Conservation (phyloP, 1,140 invertebrate species). For the Drepana arcuata region DNA sequence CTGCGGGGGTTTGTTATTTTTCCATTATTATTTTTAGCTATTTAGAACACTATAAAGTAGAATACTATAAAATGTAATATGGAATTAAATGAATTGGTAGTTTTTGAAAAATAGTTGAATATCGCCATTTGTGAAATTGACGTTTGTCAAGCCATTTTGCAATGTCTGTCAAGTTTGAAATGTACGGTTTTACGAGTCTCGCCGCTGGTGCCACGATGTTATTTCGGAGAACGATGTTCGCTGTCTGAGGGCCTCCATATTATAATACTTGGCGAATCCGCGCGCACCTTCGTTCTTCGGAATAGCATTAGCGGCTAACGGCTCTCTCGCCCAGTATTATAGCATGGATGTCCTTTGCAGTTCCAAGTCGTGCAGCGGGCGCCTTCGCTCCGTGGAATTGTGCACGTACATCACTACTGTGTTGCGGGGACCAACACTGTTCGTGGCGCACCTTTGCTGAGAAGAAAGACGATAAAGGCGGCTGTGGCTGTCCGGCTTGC, state of each 20-base stretch:
- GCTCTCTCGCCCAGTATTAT: slow-evolving; percentile 40
- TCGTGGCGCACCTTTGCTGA: slow-evolving; percentile 10
- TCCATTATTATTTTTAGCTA: no score
- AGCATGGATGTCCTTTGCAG: slow-evolving; percentile 57
- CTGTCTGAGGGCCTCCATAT: slow-evolving; percentile 43
- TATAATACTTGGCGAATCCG: slow-evolving; percentile 44
- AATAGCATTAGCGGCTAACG: slow-evolving; percentile 38
- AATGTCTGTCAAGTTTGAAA: no score
- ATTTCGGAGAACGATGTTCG: slow-evolving; percentile 55
- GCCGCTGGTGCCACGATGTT: slow-evolving; percentile 40
- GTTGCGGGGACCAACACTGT: slow-evolving; percentile 14
- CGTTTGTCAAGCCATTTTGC: no score
- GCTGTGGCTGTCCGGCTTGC: slow-evolving; percentile 44
- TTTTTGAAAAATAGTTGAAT: no score
- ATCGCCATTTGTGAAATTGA: no score
- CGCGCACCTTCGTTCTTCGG: slow-evolving; percentile 37
- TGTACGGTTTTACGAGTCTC: neutral
- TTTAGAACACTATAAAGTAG: no score
- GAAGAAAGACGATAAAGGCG: slow-evolving; percentile 29
- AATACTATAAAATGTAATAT: no score
- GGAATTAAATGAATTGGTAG: no score
- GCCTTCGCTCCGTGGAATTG: slow-evolving; percentile 3
- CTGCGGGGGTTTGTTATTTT: no score
- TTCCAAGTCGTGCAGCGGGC: slow-evolving; percentile 12
- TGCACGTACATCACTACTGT: slow-evolving; percentile 1